phyloP scores from a whole-genome alignment of 1,140 invertebrate genomes.

The Sinonovacula constricta region DNA sequence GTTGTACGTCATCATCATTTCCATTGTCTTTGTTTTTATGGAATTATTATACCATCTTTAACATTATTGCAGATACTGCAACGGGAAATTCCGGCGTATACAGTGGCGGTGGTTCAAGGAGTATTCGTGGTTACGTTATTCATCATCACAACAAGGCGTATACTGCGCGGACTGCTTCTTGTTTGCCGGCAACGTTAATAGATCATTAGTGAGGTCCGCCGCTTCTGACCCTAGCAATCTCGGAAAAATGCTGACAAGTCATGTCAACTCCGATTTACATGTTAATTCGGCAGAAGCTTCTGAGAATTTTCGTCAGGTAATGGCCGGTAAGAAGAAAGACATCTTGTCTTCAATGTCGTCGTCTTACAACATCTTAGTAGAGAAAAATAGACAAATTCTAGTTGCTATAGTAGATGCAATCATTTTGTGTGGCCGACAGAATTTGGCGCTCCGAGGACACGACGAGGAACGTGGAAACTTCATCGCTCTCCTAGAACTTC shows the following conservation, averaged over 20 bases:
- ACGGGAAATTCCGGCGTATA: too few species aligned
- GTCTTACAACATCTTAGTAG: background rate
- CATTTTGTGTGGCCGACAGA: too few species aligned
- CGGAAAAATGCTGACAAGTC: slow-evolving; percentile 14
- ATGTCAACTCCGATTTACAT: slow-evolving; percentile 8
- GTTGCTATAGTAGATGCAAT: too few species aligned
- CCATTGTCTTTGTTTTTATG: too few species aligned
- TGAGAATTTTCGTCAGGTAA: slow-evolving; percentile 20
- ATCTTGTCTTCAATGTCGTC: slow-evolving; percentile 3
- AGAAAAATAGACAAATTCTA: slow-evolving; percentile 39
- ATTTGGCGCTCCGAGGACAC: background rate
- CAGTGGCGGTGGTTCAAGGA: too few species aligned
- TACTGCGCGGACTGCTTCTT: slow-evolving; percentile 18
- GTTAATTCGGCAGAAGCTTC: slow-evolving; percentile 14
- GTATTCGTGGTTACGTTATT: too few species aligned
- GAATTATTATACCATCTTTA: too few species aligned
- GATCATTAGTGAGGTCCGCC: slow-evolving; percentile 8
- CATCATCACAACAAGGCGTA: too few species aligned
- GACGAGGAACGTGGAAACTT: background rate
- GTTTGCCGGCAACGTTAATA: slow-evolving; percentile 27
- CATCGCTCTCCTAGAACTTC: too few species aligned
- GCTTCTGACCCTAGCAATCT: slow-evolving; percentile 22
- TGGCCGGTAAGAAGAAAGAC: slow-evolving; percentile 19
- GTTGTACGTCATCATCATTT: too few species aligned
- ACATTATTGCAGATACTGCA: too few species aligned